Evolutionary conservation across 2,113 vertebrate genomes (phyloP).

Genomic region (Hippolais icterina): DNA sequence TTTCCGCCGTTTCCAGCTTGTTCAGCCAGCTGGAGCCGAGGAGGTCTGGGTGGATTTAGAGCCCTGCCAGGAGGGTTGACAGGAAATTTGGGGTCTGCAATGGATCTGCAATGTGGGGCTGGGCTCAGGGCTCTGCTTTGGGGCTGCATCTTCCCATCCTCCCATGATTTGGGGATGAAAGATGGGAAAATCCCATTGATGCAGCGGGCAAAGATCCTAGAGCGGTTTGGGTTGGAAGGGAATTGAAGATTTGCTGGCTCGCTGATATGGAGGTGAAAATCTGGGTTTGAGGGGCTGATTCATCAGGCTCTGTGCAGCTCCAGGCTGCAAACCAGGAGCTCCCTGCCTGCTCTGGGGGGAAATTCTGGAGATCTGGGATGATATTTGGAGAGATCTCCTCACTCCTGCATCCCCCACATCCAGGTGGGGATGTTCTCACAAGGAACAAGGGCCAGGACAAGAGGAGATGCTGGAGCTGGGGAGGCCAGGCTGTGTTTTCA

Average conservation of each 20-base stretch:
- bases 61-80: neutral
- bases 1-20: neutral
- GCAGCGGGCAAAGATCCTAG: neutral
- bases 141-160: neutral
- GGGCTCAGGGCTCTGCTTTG: neutral
- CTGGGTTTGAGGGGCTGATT: neutral
- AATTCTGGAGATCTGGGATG: neutral
- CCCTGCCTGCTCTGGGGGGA: neutral
- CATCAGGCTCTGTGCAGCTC: neutral
- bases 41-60: neutral
- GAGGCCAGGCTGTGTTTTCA: neutral
- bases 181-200: rapidly evolving
- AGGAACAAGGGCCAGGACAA: no score
- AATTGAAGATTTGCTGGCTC: neutral
- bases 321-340: neutral
- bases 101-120: neutral
- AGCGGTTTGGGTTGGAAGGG: neutral
- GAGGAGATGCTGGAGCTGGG: neutral
- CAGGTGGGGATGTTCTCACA: neutral
- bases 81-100: neutral
- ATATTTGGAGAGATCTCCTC: neutral
- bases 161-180: neutral
- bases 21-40: neutral
- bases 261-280: neutral
- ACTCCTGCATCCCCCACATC: neutral